Conservation (phyloP, 1,140 invertebrate genomes). For the Callitettix versicolor region DNA sequence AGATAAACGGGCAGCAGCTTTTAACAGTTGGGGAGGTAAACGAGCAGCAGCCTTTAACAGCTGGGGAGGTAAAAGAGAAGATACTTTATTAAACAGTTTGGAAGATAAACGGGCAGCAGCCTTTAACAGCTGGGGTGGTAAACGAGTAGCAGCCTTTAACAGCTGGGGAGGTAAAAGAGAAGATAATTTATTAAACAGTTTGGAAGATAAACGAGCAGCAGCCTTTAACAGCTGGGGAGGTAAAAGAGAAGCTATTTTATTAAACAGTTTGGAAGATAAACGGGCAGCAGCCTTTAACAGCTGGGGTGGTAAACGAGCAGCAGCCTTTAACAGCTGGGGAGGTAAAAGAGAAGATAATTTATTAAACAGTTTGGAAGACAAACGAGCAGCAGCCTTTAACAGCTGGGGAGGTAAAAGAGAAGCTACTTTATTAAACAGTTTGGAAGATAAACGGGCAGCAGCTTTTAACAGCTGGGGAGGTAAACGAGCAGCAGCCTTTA, state of each 20-base stretch:
- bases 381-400: conserved; percentile 12
- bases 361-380: conserved; percentile 10
- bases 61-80: conserved; percentile 19
- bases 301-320: conserved; percentile 28
- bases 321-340: conserved; percentile 16
- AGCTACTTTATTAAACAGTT: no score
- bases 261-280: conserved; percentile 24
- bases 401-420: conserved; percentile 22
- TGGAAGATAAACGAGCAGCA: conserved; percentile 11
- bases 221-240: conserved; percentile 28
- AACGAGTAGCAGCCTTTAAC: no score
- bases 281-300: conserved; percentile 24
- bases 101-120: no score
- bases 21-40: no score
- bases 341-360: conserved; percentile 3
- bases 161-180: conserved; percentile 1
- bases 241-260: conserved; percentile 23
- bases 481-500: conserved; percentile 12
- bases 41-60: conserved; percentile 22
- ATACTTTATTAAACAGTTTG: no score
- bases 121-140: conserved; percentile 19
- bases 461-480: conserved; percentile 25
- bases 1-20: conserved; percentile 21
- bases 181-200: not conserved
- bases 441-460: no score